A percentile compares a stretch with the other conserved stretches of the same genome.
Evolutionary conservation across 2,888 invertebrate species (phyloP).

Genomic region (Drepanosiphum platanoidis): DNA sequence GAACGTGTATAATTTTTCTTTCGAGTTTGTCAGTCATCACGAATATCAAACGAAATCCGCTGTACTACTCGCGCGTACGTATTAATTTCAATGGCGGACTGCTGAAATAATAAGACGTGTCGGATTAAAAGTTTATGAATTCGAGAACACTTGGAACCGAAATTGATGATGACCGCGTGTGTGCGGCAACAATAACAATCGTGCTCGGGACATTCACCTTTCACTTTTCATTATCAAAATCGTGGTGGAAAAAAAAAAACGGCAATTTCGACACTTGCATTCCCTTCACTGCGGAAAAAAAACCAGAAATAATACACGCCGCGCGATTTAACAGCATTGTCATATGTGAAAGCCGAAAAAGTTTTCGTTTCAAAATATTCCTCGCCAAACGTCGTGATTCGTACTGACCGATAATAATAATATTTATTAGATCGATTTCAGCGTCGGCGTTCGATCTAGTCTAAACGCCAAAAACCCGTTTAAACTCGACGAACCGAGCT

Average conservation of each 20-base stretch:
- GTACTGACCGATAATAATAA: no score
- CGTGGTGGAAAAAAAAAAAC: constrained; percentile 47
- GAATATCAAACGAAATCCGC: constrained; percentile 17
- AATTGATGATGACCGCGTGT: constrained; percentile 20
- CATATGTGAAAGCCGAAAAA: constrained; percentile 46
- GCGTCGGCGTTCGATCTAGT: no score
- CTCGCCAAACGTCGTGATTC: no score
- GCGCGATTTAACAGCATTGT: constrained; percentile 1
- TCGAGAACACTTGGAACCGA: constrained; percentile 31
- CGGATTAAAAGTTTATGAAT: constrained; percentile 33
- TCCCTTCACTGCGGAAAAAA: constrained; percentile 54
- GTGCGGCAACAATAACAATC: constrained; percentile 53
- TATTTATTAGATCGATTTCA: no score
- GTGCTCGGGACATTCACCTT: constrained; percentile 59
- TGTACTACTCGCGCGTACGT: background rate
- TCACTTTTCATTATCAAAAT: constrained; percentile 61
- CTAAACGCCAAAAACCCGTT: no score
- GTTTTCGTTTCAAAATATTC: constrained; percentile 26
- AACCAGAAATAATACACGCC: background rate
- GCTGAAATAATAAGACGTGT: constrained; percentile 45
- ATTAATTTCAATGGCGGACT: constrained; percentile 23
- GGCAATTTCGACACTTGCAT: constrained; percentile 45
- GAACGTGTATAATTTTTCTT: background rate
- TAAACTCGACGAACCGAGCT: no score
- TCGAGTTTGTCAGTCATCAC: background rate